A percentile compares a stretch with the other conserved stretches of the same genome.
These are phyloP conservation scores for Saguinus midas DNA, from an alignment of 2,113 vertebrate genomes.

Conservation along the genomic window DNA sequence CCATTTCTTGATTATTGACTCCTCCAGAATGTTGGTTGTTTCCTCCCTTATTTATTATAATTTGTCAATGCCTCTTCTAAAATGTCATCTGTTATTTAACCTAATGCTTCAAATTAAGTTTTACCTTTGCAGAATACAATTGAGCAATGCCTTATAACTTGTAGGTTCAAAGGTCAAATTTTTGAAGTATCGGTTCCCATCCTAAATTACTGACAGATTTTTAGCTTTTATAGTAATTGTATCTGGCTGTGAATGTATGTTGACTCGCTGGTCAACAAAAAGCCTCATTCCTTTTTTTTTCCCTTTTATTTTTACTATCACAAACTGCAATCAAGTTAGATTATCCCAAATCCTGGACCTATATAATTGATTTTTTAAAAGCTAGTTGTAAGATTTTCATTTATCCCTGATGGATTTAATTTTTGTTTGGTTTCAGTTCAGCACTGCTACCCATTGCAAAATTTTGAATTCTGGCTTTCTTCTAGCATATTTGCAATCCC, in stretches of 20 bases:
- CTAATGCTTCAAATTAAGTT: not conserved
- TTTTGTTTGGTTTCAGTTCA: slow-evolving; percentile 23
- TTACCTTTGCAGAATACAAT: not conserved
- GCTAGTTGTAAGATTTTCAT: not conserved
- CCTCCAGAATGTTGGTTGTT: not conserved
- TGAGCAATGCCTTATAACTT: not conserved
- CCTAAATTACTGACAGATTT: not conserved
- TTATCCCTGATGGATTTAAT: slow-evolving; percentile 3
- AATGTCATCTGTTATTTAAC: not conserved
- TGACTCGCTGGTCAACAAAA: not conserved
- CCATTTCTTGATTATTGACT: not conserved
- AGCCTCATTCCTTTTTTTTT: not conserved
- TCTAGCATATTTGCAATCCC: slow-evolving; percentile 18
- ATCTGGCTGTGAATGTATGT: not conserved
- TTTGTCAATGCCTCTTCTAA: not conserved
- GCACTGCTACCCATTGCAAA: not conserved
- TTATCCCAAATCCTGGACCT: not conserved
- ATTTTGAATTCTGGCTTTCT: slow-evolving; percentile 22
- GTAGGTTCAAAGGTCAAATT: not conserved
- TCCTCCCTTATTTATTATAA: slow-evolving; percentile 10
- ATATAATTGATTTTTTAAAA: not conserved
- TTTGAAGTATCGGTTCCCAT: not conserved
- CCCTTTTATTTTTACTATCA: not conserved
- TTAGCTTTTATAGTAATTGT: slow-evolving; percentile 12
- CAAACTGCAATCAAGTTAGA: not conserved